Conservation (phyloP, 2,113 vertebrate species). For the Centrocercus urophasianus region DNA sequence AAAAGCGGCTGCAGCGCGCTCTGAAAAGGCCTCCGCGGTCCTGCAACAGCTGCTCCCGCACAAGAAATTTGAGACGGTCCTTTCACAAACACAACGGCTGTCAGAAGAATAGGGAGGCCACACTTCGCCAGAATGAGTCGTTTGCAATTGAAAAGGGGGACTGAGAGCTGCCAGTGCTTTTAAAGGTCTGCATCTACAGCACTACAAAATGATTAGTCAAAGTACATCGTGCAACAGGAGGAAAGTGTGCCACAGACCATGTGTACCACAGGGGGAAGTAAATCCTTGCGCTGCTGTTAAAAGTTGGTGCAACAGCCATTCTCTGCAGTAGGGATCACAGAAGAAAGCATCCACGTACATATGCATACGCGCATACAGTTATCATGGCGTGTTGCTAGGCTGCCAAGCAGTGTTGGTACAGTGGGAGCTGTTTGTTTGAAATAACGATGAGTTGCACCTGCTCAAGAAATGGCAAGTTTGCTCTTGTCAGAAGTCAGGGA, state of each 20-base stretch:
- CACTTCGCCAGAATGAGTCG: constrained; percentile 81
- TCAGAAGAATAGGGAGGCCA: constrained; percentile 83
- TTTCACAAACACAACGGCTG: constrained; percentile 89
- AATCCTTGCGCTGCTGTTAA: constrained; percentile 1
- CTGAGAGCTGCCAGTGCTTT: constrained; percentile 67
- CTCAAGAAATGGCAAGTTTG: not conserved
- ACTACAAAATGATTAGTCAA: constrained; percentile 75
- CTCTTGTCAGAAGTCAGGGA: constrained; percentile 5
- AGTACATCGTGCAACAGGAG: constrained; percentile 54
- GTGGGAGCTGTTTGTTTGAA: constrained; percentile 14
- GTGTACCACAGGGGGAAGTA: constrained; percentile 34
- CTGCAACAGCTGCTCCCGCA: constrained; percentile 90
- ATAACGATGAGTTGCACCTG: not conserved
- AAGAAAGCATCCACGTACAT: not conserved
- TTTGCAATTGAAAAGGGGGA: constrained; percentile 83
- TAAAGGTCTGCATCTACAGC: constrained; percentile 77
- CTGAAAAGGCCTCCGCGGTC: constrained; percentile 81
- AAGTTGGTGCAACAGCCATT: constrained; percentile 69
- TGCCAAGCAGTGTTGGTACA: not conserved
- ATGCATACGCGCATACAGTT: not conserved
- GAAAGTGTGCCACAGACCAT: constrained; percentile 73
- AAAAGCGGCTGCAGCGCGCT: constrained; percentile 69
- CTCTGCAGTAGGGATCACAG: not conserved
- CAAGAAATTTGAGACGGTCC: constrained; percentile 92
- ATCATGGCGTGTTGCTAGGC: not conserved